Base-by-base conservation (phyloP, 2,888 invertebrate species). In the Pinctada fucata region DNA sequence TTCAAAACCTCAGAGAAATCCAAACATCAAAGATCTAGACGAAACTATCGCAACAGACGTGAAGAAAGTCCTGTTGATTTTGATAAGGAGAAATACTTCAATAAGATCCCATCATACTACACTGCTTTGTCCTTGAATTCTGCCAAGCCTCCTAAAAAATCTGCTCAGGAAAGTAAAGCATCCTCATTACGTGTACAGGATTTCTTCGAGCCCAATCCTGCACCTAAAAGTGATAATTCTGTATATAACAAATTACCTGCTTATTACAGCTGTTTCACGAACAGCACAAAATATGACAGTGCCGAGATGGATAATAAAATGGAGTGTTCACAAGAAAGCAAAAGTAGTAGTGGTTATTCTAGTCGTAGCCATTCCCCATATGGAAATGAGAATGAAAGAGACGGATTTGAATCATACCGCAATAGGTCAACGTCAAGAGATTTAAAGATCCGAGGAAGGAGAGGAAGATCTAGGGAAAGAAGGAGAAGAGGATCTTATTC, bases 251-350 rank as follows among this genome's bases (percentile, higher is more conserved):
- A 91, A 83, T 80, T 91, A 50, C 91, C 91, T 2, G 88, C 89
- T 47, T 91, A 91, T 82, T 86, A 88, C 80, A 89, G 88, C 77
- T 90, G 90, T 80, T 92, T 91, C 82, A 91, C 91, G 45, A 92
- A 92, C 82, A 91, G 91, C 83, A 89, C 89, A 3, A 88, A 88
- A 66, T 91, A 91, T 73, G 90, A 91, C 74, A 82, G 68, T 48
- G 68, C 70, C n/a, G 74, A 74, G 1, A 51, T 31, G 3, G 64
- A 51, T 16, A 64, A 47, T 10, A 70, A 70, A 4, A 13, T 45
- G 8, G 78, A 79, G 66, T 49, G 45, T 45, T 68, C 78, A n/a
- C 64, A 83, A 31, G 84, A 85, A 47, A 83, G 83, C 73, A 84
- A 82, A 64, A 78, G 77, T 65, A 83, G 82, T 49, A 85, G 85